These are phyloP conservation scores for Itoplectis maculator DNA, from an alignment of 2,888 invertebrate genomes.

Conservation along the genomic window DNA sequence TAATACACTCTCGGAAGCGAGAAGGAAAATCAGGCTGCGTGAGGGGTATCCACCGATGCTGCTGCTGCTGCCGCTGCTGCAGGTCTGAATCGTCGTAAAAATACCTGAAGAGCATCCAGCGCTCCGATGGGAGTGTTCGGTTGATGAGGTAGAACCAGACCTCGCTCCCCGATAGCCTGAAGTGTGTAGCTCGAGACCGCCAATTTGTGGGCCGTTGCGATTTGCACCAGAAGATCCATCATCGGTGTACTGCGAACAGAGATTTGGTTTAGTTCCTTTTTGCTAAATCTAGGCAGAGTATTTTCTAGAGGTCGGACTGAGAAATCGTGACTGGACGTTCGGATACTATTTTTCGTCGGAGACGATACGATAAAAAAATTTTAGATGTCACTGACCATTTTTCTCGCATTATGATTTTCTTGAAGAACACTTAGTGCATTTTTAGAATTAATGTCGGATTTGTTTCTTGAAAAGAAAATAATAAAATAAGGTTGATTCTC, in stretches of 20 bases:
- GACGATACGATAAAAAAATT: too few species aligned
- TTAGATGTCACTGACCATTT: too few species aligned
- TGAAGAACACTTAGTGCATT: too few species aligned
- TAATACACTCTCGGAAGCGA: constrained; percentile 11
- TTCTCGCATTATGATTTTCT: too few species aligned
- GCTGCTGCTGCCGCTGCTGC: not conserved
- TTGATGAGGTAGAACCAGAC: constrained; percentile 88
- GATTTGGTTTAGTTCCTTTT: constrained; percentile 38
- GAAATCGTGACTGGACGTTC: not conserved
- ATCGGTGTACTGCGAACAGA: constrained; percentile 88
- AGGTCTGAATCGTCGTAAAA: constrained; percentile 66
- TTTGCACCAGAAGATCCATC: constrained; percentile 91
- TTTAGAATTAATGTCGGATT: too few species aligned
- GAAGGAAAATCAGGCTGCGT: constrained; percentile 21
- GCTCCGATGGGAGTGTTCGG: constrained; percentile 91
- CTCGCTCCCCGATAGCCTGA: constrained; percentile 87
- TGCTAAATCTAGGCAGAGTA: not conserved
- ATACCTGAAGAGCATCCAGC: constrained; percentile 85
- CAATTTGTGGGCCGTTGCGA: constrained; percentile 89
- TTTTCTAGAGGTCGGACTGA: not conserved
- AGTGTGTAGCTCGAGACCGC: constrained; percentile 89
- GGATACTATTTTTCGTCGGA: too few species aligned
- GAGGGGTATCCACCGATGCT: constrained; percentile 1
- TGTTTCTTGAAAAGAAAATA: too few species aligned
- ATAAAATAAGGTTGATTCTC: too few species aligned